phyloP scores from a whole-genome alignment of 2,797 vertebrate species.

The Micropoecilia bifurca region DNA sequence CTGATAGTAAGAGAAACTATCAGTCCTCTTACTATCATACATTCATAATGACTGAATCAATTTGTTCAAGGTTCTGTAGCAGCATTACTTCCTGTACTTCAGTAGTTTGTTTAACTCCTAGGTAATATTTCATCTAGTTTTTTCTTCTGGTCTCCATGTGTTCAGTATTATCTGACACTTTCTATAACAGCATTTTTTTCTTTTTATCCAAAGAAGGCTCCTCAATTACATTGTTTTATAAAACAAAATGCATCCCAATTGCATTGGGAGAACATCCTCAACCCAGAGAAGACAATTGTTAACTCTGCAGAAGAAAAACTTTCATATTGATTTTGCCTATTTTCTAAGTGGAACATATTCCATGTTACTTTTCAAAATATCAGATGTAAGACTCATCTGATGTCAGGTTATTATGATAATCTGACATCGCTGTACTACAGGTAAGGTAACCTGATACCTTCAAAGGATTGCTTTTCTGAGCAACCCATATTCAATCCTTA shows the following conservation, averaged over 20 bases:
- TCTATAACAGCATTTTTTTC: not conserved
- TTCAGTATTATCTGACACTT: not conserved
- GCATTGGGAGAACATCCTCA: not conserved
- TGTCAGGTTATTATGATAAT: not conserved
- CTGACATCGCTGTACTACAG: not conserved
- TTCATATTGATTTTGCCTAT: not conserved
- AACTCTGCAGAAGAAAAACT: not conserved
- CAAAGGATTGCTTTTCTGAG: not conserved
- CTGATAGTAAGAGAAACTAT: not conserved
- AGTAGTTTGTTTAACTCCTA: not conserved
- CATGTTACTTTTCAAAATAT: not conserved
- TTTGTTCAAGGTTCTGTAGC: not conserved
- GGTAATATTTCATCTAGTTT: not conserved
- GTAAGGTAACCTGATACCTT: not conserved
- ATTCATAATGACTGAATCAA: not conserved
- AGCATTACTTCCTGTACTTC: not conserved
- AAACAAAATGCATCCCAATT: too few relatives aligned
- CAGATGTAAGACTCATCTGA: too few relatives aligned
- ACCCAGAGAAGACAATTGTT: not conserved
- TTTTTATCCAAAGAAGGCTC: too few relatives aligned
- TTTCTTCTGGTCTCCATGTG: not conserved
- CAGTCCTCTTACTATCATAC: too few relatives aligned
- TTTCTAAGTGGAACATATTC: not conserved
- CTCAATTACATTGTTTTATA: too few relatives aligned
- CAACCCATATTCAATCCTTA: not conserved